A percentile compares a stretch with the other conserved stretches of the same genome.
phyloP scores from a whole-genome alignment of 2,797 vertebrate genomes.

The Diceros bicornis region DNA sequence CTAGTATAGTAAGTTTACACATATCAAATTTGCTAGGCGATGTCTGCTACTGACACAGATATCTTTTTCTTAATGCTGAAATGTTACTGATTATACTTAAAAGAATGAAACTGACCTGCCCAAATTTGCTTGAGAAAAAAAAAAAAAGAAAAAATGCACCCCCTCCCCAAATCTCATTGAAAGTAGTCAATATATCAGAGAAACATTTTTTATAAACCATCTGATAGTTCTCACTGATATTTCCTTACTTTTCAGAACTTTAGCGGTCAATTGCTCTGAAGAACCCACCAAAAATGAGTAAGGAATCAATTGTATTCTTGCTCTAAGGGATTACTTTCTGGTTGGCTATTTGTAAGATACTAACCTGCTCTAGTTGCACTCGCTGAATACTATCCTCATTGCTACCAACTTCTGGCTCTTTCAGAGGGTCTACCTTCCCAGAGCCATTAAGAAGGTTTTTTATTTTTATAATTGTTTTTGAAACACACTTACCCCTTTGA shows the following conservation, averaged over 20 bases:
- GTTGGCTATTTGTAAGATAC: not conserved
- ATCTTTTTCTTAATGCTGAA: constrained; percentile 42
- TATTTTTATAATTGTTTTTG: constrained; percentile 67
- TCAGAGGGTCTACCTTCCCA: constrained; percentile 22
- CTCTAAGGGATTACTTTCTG: not conserved
- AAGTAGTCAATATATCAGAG: constrained; percentile 1
- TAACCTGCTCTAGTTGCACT: not conserved
- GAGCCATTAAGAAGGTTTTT: constrained; percentile 59
- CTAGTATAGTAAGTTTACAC: not conserved
- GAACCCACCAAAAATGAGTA: not conserved
- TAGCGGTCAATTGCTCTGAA: not conserved
- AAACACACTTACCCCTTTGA: constrained; percentile 72
- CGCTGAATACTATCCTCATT: constrained; percentile 41
- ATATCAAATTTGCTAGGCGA: not conserved
- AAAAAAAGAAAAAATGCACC: not conserved
- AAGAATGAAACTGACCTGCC: constrained; percentile 18
- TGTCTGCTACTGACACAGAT: not conserved
- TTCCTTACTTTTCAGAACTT: not conserved
- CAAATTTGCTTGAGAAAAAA: not conserved
- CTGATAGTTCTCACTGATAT: not conserved
- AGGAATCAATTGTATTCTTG: not conserved
- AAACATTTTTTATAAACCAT: not conserved
- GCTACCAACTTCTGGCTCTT: constrained; percentile 58
- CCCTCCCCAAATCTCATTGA: not conserved
- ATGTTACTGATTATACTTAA: constrained; percentile 36